Percentiles rank a stretch among this genome's conserved stretches.
phyloP scores from a whole-genome alignment of 1,140 invertebrate species.

The Batillaria attramentaria region DNA sequence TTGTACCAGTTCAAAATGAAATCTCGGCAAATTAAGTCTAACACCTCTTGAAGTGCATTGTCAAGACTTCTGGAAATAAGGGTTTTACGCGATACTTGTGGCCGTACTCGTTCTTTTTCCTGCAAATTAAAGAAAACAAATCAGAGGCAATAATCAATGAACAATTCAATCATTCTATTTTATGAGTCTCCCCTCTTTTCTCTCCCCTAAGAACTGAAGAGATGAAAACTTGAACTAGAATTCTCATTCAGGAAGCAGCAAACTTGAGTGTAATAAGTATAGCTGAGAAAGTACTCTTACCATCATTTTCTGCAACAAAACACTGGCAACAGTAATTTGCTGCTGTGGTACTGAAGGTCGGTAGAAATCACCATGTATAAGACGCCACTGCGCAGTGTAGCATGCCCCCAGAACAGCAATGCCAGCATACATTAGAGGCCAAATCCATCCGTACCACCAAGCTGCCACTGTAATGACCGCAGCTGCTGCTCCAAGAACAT shows the following conservation, averaged over 20 bases:
- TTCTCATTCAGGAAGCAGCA: neutral
- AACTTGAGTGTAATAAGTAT: neutral
- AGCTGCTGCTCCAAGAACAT: no score
- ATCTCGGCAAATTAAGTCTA: slow-evolving; percentile 85
- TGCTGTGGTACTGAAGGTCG: neutral
- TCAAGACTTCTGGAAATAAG: slow-evolving; percentile 81
- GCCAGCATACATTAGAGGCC: slow-evolving; percentile 6
- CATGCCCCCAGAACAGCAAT: neutral
- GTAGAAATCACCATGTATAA: slow-evolving; percentile 7
- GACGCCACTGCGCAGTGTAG: slow-evolving; percentile 9
- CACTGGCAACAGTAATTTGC: slow-evolving; percentile 4
- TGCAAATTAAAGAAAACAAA: slow-evolving; percentile 30
- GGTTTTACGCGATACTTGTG: slow-evolving; percentile 55
- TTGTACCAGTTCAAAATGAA: slow-evolving; percentile 84
- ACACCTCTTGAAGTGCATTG: slow-evolving; percentile 84
- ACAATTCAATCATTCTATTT: neutral
- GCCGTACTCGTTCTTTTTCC: slow-evolving; percentile 48
- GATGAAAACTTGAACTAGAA: neutral
- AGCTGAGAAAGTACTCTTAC: no score
- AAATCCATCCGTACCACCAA: slow-evolving; percentile 19
- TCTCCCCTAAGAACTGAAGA: neutral
- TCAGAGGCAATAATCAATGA: neutral
- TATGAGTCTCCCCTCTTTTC: neutral
- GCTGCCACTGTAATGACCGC: no score
- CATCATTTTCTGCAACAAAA: slow-evolving; percentile 26